A percentile compares a stretch with the other conserved stretches of the same genome.
Evolutionary conservation across 2,113 vertebrate genomes (phyloP).

Genomic region (Pluvialis apricaria): DNA sequence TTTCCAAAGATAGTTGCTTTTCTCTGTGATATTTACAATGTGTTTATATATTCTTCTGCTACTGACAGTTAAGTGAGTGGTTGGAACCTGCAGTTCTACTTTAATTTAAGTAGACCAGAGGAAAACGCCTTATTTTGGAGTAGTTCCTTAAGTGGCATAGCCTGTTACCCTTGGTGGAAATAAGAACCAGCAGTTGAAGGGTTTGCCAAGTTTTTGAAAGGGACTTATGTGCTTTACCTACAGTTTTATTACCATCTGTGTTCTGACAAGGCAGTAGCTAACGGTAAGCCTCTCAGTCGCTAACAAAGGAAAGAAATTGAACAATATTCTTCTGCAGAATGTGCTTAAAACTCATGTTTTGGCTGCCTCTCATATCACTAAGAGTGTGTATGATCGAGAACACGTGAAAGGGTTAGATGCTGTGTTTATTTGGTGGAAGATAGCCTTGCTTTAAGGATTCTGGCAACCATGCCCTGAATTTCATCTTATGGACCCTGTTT

Average conservation of each 20-base stretch:
- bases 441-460: not conserved
- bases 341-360: not conserved
- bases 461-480: not conserved
- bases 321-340: not conserved
- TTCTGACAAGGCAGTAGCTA: not conserved
- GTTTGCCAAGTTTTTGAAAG: not conserved
- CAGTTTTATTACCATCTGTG: not conserved
- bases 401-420: not conserved
- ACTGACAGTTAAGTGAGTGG: not conserved
- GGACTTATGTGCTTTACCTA: not conserved
- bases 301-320: not conserved
- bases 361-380: not conserved
- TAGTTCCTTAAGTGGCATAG: not conserved
- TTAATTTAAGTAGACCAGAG: not conserved
- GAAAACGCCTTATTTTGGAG: not conserved
- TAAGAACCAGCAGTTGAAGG: not conserved
- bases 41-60: not conserved
- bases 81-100: not conserved
- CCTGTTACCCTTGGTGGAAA: not conserved
- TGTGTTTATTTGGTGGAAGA: not conserved
- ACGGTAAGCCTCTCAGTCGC: not conserved
- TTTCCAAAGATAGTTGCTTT: not conserved
- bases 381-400: not conserved
- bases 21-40: not conserved
- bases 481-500: not conserved